phyloP scores from a whole-genome alignment of 1,140 invertebrate genomes.

The Globodera ellingtonae region DNA sequence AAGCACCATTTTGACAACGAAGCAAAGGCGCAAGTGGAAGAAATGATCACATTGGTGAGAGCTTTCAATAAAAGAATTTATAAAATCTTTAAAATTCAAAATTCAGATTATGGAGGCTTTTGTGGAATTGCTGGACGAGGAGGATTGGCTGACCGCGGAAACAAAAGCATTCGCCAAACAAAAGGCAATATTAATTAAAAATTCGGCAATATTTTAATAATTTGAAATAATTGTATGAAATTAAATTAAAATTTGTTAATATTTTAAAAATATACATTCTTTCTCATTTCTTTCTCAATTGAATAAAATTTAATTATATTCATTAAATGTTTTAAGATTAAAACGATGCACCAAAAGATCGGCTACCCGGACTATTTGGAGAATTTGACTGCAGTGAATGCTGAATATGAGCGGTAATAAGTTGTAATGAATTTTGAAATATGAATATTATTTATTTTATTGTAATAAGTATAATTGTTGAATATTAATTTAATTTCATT shows the following conservation, averaged over 20 bases:
- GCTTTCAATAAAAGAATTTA: background rate
- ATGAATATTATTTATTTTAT: background rate
- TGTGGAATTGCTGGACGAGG: slow-evolving; percentile 80
- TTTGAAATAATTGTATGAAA: slow-evolving; percentile 24
- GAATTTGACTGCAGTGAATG: slow-evolving; percentile 65
- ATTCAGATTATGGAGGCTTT: slow-evolving; percentile 83
- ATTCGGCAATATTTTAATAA: background rate
- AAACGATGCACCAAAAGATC: slow-evolving; percentile 68
- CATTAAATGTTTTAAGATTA: slow-evolving; percentile 60
- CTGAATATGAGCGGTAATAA: slow-evolving; percentile 60
- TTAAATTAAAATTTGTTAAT: slow-evolving; percentile 35
- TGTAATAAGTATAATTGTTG: background rate
- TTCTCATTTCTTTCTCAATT: background rate
- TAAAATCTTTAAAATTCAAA: background rate
- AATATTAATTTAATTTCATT: background rate
- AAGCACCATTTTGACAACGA: slow-evolving; percentile 65
- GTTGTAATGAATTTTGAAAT: too few species aligned
- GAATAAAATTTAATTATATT: slow-evolving; percentile 7
- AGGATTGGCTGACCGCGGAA: slow-evolving; percentile 87
- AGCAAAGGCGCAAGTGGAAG: slow-evolving; percentile 64
- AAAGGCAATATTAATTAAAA: slow-evolving; percentile 57
- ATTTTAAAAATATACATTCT: background rate
- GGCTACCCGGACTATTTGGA: slow-evolving; percentile 69
- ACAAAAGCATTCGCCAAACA: slow-evolving; percentile 81
- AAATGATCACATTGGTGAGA: slow-evolving; percentile 78